Conservation (phyloP, 1,140 invertebrate species). For the Campoletis sonorensis region DNA sequence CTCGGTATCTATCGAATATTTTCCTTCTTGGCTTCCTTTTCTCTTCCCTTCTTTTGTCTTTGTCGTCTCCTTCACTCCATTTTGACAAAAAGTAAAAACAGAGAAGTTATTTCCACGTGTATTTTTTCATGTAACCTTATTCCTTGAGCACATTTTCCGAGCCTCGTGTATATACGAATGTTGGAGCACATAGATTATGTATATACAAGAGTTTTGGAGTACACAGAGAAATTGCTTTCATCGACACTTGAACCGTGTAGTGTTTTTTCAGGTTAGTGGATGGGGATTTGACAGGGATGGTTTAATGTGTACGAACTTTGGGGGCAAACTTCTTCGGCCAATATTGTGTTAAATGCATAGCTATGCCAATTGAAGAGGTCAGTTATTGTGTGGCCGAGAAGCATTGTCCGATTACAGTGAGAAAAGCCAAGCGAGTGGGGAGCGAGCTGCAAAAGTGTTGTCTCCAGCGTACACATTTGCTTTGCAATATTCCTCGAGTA, state of each 20-base stretch:
- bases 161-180: too few relatives aligned
- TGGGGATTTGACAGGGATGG: not conserved
- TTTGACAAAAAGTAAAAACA: too few relatives aligned
- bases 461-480: not conserved
- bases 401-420: not conserved
- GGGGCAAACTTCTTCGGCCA: not conserved
- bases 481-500: slow-evolving; percentile 6
- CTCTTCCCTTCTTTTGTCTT: too few relatives aligned
- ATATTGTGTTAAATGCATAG: not conserved
- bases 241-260: not conserved
- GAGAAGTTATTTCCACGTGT: too few relatives aligned
- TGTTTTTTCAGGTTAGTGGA: not conserved
- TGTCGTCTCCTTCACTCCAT: too few relatives aligned
- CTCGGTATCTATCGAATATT: too few relatives aligned
- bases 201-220: too few relatives aligned
- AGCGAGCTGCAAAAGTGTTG: not conserved
- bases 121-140: not conserved
- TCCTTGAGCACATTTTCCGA: not conserved
- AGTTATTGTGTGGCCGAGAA: not conserved
- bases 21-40: too few relatives aligned
- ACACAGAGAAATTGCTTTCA: not conserved
- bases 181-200: too few relatives aligned
- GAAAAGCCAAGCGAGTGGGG: not conserved
- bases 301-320: not conserved
- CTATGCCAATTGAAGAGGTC: not conserved